A percentile compares a stretch with the other conserved stretches of the same genome.
These are phyloP conservation scores for Rynchops niger DNA, from an alignment of 2,113 vertebrate species.

Conservation along the genomic window DNA sequence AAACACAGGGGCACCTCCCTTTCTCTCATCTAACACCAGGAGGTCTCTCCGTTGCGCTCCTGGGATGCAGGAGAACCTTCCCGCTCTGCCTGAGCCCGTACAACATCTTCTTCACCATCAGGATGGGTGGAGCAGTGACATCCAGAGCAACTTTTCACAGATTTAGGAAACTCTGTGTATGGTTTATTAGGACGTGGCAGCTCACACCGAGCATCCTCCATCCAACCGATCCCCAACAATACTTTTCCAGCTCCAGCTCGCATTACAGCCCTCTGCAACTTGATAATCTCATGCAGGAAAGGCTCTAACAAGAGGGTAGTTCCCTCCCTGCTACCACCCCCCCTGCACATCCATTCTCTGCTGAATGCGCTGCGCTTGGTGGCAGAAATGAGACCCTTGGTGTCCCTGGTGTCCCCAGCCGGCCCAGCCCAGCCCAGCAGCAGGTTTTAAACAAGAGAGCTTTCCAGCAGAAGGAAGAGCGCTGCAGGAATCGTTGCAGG, in stretches of 20 bases:
- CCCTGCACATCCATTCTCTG: rapidly evolving
- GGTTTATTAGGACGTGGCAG: not conserved
- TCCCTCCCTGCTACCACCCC: no score
- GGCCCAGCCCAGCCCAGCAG: not conserved
- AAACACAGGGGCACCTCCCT: not conserved
- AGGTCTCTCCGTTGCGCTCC: not conserved
- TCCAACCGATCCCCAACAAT: rapidly evolving
- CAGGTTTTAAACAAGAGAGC: not conserved
- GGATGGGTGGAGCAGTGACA: not conserved
- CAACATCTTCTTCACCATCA: not conserved
- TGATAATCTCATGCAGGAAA: not conserved
- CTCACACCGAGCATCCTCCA: not conserved
- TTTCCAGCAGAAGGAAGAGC: not conserved
- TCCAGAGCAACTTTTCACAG: not conserved
- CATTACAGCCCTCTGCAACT: not conserved
- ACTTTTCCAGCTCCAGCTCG: not conserved
- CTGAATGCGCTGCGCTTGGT: not conserved
- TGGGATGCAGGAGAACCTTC: not conserved
- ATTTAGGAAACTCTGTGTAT: not conserved
- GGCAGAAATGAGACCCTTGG: not conserved
- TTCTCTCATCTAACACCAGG: not conserved
- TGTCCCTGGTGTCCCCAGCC: not conserved
- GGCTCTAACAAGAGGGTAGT: not conserved
- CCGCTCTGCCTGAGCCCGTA: not conserved
- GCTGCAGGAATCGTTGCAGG: not conserved